Evolutionary conservation across 1,140 invertebrate species (phyloP), one percentile per base, ranked within the genome.

Genomic region (Mercenaria mercenaria): DNA sequence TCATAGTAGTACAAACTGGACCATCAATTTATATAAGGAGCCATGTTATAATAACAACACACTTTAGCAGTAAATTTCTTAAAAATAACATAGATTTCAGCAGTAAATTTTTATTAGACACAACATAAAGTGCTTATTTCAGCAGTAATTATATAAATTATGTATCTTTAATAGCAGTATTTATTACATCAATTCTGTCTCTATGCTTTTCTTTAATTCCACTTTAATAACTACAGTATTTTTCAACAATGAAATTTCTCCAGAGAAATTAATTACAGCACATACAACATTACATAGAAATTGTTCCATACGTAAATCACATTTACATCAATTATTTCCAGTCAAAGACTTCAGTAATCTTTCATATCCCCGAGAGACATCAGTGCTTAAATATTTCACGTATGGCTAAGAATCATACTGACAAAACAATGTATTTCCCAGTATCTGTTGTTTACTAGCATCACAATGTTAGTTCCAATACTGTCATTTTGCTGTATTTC

Each of bases 181-280:
- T n/a, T n/a, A n/a, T n/a, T n/a, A n/a, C 6, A 56, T 56, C 52
- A 56, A 56, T 56, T 15, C 10, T n/a, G 20, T 56, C 52, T 56
- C 8, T 18, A 8, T 47, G 43, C 18, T 47, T 47, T 47, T 10
- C 43, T 10, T 47, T 10, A 47, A 10, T 47, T 18, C 43, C 43
- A n/a, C n/a, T n/a, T n/a, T n/a, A n/a, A n/a, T n/a, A n/a, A n/a
- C n/a, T n/a, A n/a, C n/a, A 50, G 34, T 18, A 50, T 50, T 18
- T 50, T 20, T 77, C 37, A 20, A n/a, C n/a, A n/a, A n/a, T n/a
- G n/a, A n/a, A n/a, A n/a, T n/a, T n/a, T n/a, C n/a, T n/a, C n/a
- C n/a, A n/a, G n/a, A 52, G 26, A 77, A 47, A 77, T 77, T 72
- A 72, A 72, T 39, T 72, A 72, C 34, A 41, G 15, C 37, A 72